phyloP scores from a whole-genome alignment of 2,797 vertebrate species.

The Falco columbarius region DNA sequence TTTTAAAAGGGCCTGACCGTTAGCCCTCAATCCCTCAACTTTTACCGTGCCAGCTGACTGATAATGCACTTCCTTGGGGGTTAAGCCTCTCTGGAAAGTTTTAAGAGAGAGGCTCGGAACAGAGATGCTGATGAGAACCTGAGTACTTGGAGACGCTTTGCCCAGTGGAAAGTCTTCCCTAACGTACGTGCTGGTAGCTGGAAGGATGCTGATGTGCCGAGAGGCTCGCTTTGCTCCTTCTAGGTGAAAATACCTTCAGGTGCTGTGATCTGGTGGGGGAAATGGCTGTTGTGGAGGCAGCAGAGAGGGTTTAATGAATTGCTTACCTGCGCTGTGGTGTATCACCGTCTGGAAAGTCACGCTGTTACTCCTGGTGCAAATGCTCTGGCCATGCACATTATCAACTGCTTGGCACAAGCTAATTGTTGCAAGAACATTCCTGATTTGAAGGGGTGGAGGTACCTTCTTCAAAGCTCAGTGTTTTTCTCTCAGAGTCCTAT shows the following conservation, averaged over 20 bases:
- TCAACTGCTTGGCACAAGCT: neutral
- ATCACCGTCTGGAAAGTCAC: neutral
- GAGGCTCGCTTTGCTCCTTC: neutral
- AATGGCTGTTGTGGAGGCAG: accelerated
- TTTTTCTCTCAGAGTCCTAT: neutral
- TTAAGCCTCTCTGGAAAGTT: neutral
- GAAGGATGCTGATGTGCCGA: neutral
- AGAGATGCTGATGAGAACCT: neutral
- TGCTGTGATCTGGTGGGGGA: neutral
- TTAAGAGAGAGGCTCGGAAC: neutral
- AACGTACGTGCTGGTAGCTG: no score
- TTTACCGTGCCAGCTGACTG: neutral
- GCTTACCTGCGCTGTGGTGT: neutral
- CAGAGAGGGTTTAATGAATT: neutral
- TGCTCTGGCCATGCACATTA: neutral
- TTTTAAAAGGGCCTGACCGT: neutral
- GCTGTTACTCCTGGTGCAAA: neutral
- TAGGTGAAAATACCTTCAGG: neutral
- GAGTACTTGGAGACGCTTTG: neutral
- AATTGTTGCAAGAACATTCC: neutral
- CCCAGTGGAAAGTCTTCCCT: neutral
- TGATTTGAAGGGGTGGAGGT: neutral
- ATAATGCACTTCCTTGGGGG: neutral
- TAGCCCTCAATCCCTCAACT: neutral
- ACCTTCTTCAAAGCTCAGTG: neutral